Conservation (phyloP, 2,113 vertebrate genomes). For the Lathamus discolor region DNA sequence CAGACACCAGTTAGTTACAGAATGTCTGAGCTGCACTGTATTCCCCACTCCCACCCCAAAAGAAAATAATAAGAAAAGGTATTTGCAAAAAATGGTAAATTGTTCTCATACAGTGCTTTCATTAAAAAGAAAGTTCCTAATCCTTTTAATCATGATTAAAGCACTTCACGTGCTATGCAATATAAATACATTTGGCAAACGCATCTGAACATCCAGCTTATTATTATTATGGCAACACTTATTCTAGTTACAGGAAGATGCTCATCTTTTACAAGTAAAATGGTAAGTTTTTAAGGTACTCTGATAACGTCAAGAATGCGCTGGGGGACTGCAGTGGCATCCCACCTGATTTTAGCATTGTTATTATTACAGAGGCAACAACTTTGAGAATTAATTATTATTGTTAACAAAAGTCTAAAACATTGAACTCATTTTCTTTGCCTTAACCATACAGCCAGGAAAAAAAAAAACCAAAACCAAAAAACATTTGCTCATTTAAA, state of each 20-base stretch:
- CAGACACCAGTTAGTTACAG: neutral
- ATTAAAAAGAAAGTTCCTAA: neutral
- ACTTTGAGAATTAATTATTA: neutral
- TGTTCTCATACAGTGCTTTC: neutral
- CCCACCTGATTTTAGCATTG: neutral
- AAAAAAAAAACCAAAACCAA: neutral
- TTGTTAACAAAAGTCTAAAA: neutral
- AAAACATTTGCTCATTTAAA: neutral
- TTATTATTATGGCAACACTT: neutral
- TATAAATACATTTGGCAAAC: neutral
- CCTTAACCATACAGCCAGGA: neutral
- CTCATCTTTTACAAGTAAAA: neutral
- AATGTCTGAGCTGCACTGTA: neutral
- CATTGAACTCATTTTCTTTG: neutral
- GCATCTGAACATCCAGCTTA: neutral
- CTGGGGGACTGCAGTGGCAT: neutral
- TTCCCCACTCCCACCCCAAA: neutral
- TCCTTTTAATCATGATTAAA: neutral
- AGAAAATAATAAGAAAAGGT: neutral
- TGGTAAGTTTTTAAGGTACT: neutral
- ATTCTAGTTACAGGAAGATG: neutral
- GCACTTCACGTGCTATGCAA: neutral
- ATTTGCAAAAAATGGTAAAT: neutral
- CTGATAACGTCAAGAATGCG: neutral
- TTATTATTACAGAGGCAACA: neutral